phyloP scores from a whole-genome alignment of 2,888 invertebrate genomes.

The Tricholauxania praeusta region DNA sequence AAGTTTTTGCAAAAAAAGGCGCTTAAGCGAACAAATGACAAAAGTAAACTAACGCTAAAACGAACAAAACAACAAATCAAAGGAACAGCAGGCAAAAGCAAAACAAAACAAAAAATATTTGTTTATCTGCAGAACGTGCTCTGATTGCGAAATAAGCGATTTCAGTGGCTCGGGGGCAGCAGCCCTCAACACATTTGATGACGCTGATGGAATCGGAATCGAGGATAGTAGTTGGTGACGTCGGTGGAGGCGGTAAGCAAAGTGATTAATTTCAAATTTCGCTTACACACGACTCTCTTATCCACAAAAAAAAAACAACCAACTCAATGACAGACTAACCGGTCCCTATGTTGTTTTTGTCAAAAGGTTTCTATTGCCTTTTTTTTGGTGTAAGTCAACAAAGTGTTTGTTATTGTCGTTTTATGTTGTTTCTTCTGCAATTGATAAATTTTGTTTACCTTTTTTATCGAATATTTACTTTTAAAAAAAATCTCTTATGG shows the following conservation, averaged over 20 bases:
- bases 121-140: slow-evolving; percentile 29
- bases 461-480: too few species aligned
- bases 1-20: too few species aligned
- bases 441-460: too few species aligned
- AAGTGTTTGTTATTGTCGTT: too few species aligned
- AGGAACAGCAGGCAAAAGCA: slow-evolving; percentile 5
- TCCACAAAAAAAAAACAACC: too few species aligned
- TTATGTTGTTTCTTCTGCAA: too few species aligned
- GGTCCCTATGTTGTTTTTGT: too few species aligned
- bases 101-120: slow-evolving; percentile 24
- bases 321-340: too few species aligned
- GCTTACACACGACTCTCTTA: slow-evolving; percentile 18
- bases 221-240: not conserved
- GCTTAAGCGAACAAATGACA: slow-evolving; percentile 18
- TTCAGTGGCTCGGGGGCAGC: not conserved
- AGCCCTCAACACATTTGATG: not conserved
- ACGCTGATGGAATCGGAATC: too few species aligned
- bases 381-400: too few species aligned
- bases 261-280: slow-evolving; percentile 34
- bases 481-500: too few species aligned
- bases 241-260: not conserved
- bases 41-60: slow-evolving; percentile 8
- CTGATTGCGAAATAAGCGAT: slow-evolving; percentile 14
- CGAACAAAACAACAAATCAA: slow-evolving; percentile 20
- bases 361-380: too few species aligned